These are phyloP conservation scores for Bubo blakistoni DNA, from an alignment of 2,113 vertebrate species.

Conservation along the genomic window DNA sequence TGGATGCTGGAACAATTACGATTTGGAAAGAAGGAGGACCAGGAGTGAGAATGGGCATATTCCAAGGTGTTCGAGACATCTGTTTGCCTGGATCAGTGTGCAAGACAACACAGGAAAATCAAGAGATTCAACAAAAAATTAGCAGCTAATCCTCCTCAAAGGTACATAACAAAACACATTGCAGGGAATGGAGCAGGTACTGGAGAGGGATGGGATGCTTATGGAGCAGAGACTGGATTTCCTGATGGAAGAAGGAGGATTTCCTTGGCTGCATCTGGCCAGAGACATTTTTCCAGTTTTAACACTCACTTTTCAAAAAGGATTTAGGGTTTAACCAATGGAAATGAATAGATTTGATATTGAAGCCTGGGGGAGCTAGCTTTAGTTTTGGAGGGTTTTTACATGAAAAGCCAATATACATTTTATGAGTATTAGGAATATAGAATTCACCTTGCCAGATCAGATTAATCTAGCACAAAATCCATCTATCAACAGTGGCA, in stretches of 20 bases:
- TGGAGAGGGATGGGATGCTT: not conserved
- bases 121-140: not conserved
- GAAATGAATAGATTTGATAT: not conserved
- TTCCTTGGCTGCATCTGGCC: not conserved
- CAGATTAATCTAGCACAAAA: not conserved
- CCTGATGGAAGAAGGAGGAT: not conserved
- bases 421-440: not conserved
- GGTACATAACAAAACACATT: not conserved
- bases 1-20: not conserved
- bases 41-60: not conserved
- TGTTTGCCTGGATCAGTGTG: not conserved
- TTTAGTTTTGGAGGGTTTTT: not conserved
- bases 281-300: not conserved
- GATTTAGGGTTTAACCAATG: not conserved
- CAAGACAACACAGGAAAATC: not conserved
- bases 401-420: not conserved
- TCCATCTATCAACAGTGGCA: not conserved
- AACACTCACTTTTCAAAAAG: not conserved
- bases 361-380: not conserved
- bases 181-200: not conserved
- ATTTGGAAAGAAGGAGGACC: constrained; percentile 6
- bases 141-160: not conserved
- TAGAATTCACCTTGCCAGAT: not conserved
- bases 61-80: constrained; percentile 16
- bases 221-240: not conserved